phyloP scores from a whole-genome alignment of 2,113 vertebrate genomes.

The Cheirogaleus medius region DNA sequence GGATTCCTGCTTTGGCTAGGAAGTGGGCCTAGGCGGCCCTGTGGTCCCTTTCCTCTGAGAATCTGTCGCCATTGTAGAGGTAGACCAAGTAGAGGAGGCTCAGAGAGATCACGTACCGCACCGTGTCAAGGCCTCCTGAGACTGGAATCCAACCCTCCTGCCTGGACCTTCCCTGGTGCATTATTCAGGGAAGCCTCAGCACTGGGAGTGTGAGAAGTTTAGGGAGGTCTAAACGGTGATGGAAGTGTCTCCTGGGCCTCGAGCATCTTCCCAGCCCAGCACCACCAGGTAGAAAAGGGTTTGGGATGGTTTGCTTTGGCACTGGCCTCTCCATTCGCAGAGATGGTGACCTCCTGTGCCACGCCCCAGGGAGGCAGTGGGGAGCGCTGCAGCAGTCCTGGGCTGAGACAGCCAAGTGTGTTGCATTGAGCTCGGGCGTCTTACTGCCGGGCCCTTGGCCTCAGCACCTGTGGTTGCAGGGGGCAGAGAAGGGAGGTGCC shows the following conservation, averaged over 20 bases:
- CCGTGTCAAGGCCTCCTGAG: background rate
- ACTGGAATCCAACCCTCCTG: background rate
- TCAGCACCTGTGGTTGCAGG: background rate
- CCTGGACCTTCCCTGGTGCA: background rate
- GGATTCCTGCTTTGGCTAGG: background rate
- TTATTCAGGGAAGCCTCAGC: background rate
- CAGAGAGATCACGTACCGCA: background rate
- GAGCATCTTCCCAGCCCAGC: background rate
- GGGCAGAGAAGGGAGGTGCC: background rate
- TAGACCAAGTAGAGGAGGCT: background rate
- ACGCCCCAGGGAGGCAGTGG: rapidly evolving
- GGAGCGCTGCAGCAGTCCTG: rapidly evolving
- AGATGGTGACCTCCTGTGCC: background rate
- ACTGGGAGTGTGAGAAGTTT: background rate
- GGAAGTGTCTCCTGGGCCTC: background rate
- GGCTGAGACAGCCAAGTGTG: background rate
- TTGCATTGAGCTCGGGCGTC: background rate
- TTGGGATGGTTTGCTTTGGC: background rate
- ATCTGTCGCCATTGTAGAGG: background rate
- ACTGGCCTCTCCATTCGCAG: background rate
- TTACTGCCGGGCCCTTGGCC: background rate
- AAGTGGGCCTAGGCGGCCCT: background rate
- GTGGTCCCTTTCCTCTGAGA: background rate
- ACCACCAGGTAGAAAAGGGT: background rate
- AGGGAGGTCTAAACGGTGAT: background rate